phyloP scores from a whole-genome alignment of 2,888 invertebrate genomes.

The Lydus trimaculatus region DNA sequence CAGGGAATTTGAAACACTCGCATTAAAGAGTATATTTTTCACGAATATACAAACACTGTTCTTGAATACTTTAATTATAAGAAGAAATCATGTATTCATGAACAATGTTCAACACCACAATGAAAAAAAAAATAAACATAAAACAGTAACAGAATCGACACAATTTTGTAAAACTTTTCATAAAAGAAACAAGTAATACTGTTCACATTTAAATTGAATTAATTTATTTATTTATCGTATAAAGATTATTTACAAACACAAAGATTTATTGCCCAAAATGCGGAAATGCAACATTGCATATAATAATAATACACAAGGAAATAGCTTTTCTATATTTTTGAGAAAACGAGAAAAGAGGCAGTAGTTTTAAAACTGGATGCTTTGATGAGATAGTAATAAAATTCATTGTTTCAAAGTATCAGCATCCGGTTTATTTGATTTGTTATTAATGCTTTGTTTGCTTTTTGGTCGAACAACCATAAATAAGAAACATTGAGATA shows the following conservation, averaged over 20 bases:
- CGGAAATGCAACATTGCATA: constrained; percentile 29
- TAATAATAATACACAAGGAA: constrained; percentile 23
- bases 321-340: constrained; percentile 2
- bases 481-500: neutral
- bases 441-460: neutral
- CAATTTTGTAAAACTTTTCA: constrained; percentile 7
- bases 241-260: constrained; percentile 37
- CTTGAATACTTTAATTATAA: constrained; percentile 6
- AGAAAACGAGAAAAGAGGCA: neutral
- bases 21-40: constrained; percentile 37
- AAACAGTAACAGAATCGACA: neutral
- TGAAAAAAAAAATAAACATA: neutral
- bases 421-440: neutral
- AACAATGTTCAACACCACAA: neutral
- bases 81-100: neutral
- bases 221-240: constrained; percentile 37
- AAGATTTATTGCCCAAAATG: constrained; percentile 42
- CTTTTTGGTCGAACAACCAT: neutral
- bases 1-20: constrained; percentile 57
- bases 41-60: neutral
- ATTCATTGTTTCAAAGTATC: no score
- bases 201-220: constrained; percentile 22
- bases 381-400: no score
- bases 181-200: constrained; percentile 18
- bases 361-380: neutral